phyloP scores from a whole-genome alignment of 1,140 invertebrate species.

The Psix sp. region DNA sequence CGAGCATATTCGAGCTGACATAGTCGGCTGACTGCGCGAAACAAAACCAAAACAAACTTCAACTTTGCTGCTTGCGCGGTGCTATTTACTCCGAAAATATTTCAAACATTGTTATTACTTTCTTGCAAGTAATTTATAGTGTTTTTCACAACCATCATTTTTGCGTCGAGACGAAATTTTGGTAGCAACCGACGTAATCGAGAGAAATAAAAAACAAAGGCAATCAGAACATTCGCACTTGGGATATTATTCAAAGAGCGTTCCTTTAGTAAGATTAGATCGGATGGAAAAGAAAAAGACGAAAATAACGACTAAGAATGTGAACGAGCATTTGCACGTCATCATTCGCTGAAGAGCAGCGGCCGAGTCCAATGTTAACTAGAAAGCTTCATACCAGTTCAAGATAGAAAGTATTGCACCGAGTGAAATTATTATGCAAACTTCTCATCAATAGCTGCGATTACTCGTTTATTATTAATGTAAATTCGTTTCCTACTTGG shows the following conservation, averaged over 20 bases:
- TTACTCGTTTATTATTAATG: constrained; percentile 35
- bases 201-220: neutral
- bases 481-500: constrained; percentile 24
- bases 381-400: constrained; percentile 45
- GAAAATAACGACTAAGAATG: constrained; percentile 9
- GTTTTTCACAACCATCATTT: constrained; percentile 27
- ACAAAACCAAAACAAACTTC: constrained; percentile 8
- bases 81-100: constrained; percentile 26
- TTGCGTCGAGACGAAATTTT: constrained; percentile 8
- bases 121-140: constrained; percentile 17
- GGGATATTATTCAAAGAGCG: neutral
- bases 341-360: constrained; percentile 35
- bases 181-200: neutral
- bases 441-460: constrained; percentile 23
- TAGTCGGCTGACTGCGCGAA: constrained; percentile 6
- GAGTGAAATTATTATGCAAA: constrained; percentile 53
- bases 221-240: neutral
- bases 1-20: neutral
- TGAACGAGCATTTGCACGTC: constrained; percentile 40
- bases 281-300: neutral
- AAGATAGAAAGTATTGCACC: constrained; percentile 52
- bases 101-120: constrained; percentile 33
- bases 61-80: neutral
- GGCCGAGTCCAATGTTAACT: constrained; percentile 49
- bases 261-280: neutral